These are phyloP conservation scores for Diorhabda sublineata DNA, from an alignment of 1,140 invertebrate genomes.

Conservation along the genomic window DNA sequence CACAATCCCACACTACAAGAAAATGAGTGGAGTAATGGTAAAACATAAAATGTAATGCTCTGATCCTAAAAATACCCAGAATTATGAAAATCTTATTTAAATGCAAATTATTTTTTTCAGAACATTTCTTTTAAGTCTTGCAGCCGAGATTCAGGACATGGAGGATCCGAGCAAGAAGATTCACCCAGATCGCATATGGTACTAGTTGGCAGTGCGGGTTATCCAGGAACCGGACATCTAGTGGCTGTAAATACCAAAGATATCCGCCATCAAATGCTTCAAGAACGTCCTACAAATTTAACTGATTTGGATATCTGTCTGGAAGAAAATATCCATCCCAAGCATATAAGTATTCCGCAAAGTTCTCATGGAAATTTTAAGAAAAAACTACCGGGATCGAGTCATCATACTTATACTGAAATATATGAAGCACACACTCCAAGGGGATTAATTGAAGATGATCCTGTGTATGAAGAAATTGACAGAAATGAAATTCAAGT, in stretches of 20 bases:
- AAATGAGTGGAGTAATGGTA: too few species aligned
- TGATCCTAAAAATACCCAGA: too few species aligned
- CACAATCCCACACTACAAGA: too few species aligned
- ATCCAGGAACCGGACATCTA: slow-evolving; percentile 39
- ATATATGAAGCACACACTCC: slow-evolving; percentile 53
- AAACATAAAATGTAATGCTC: too few species aligned
- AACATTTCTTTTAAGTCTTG: slow-evolving; percentile 70
- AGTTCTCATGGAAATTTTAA: slow-evolving; percentile 35
- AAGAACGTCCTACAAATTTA: slow-evolving; percentile 33
- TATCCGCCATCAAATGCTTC: slow-evolving; percentile 37
- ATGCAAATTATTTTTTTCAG: slow-evolving; percentile 49
- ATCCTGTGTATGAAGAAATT: slow-evolving; percentile 79
- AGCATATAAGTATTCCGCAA: slow-evolving; percentile 40
- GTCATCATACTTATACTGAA: slow-evolving; percentile 61
- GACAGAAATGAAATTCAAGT: slow-evolving; percentile 65
- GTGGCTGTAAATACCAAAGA: slow-evolving; percentile 36
- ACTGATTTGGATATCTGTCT: slow-evolving; percentile 33
- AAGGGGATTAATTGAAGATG: slow-evolving; percentile 55
- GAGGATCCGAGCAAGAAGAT: slow-evolving; percentile 62
- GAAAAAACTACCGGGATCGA: slow-evolving; percentile 41
- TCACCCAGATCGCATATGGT: slow-evolving; percentile 57
- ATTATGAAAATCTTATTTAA: background rate
- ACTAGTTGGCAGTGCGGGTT: slow-evolving; percentile 34
- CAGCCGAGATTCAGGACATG: slow-evolving; percentile 60
- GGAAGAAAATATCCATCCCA: slow-evolving; percentile 36